Conservation (phyloP, 2,113 vertebrate species). For the Cromileptes altivelis region DNA sequence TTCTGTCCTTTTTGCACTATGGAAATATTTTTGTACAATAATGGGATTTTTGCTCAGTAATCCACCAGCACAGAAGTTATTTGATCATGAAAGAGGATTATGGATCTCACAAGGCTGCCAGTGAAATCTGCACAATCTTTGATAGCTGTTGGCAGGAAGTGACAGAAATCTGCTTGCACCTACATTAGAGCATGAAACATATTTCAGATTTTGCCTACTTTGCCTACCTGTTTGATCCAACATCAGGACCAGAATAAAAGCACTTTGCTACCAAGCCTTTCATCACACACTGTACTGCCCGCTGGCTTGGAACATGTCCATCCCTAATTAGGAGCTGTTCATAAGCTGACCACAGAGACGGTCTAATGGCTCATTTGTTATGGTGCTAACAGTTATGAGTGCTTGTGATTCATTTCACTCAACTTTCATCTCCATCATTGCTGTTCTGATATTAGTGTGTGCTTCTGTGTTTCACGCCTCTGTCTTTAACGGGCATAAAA, state of each 20-base stretch:
- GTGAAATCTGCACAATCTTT: neutral
- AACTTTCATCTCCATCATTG: neutral
- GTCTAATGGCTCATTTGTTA: conserved; percentile 18
- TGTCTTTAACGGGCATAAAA: neutral
- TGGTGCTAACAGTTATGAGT: neutral
- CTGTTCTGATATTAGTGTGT: neutral
- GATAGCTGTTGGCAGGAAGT: neutral
- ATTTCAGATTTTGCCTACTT: neutral
- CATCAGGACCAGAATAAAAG: neutral
- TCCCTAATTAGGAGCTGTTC: conserved; percentile 13
- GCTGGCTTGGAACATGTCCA: neutral
- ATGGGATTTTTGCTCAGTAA: neutral
- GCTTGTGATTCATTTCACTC: neutral
- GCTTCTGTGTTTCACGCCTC: neutral
- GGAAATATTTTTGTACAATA: neutral
- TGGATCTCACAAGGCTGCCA: neutral
- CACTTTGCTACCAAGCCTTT: neutral
- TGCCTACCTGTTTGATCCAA: neutral
- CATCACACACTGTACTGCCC: neutral
- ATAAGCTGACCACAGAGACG: neutral
- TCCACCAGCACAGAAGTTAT: neutral
- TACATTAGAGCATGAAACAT: neutral
- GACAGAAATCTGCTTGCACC: neutral
- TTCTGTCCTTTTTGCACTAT: neutral
- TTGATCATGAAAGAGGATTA: conserved; percentile 28